Conservation (phyloP, 2,797 vertebrate genomes). For the Coilia nasus region DNA sequence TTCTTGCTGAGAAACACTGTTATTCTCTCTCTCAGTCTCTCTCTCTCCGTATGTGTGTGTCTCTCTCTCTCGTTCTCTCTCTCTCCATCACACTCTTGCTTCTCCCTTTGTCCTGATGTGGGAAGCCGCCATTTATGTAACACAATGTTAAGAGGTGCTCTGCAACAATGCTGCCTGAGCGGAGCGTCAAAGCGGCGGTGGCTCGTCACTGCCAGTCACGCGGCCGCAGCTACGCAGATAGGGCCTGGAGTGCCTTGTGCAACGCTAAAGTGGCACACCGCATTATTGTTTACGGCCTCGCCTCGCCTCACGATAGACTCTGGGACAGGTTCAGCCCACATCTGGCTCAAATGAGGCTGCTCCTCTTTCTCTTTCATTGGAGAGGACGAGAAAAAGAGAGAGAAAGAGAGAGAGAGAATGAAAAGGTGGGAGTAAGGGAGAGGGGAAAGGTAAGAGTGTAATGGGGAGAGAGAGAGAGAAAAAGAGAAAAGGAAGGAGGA, state of each 20-base stretch:
- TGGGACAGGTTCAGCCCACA: too few relatives aligned
- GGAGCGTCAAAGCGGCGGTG: slow-evolving; percentile 25
- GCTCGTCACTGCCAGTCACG: slow-evolving; percentile 38
- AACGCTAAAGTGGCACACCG: not conserved
- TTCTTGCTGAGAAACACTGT: too few relatives aligned
- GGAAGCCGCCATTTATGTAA: slow-evolving; percentile 46
- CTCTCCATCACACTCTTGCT: slow-evolving; percentile 31
- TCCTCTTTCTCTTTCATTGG: too few relatives aligned
- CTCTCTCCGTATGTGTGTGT: not conserved
- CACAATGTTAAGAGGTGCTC: slow-evolving; percentile 32
- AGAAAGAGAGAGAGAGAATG: not conserved
- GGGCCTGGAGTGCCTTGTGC: not conserved
- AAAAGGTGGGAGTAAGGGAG: not conserved
- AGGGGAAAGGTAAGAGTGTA: not conserved
- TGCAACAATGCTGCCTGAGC: slow-evolving; percentile 32
- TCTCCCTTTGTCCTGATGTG: slow-evolving; percentile 26
- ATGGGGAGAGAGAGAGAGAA: not conserved
- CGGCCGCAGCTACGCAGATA: not conserved
- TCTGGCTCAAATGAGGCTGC: too few relatives aligned
- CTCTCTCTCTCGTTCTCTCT: slow-evolving; percentile 20
- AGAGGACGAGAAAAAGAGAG: not conserved
- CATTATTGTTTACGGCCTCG: slow-evolving; percentile 9
- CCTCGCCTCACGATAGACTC: too few relatives aligned
- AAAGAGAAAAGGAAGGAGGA: too few relatives aligned
- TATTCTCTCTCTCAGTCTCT: not conserved